Conservation (phyloP, 2,888 invertebrate species). For the Julus scandinavius region DNA sequence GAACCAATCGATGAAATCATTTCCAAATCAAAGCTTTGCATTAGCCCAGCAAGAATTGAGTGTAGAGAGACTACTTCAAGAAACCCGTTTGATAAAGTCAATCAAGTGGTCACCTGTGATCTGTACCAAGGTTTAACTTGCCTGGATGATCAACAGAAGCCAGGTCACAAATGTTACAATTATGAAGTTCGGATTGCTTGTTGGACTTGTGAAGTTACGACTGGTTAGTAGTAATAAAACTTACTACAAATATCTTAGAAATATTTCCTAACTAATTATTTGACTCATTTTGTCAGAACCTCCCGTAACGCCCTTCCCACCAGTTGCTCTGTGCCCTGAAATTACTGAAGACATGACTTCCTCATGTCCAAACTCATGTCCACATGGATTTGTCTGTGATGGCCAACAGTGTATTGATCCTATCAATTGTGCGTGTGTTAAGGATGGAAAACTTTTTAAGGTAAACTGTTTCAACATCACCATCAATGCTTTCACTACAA, state of each 20-base stretch:
- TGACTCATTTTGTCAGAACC: conserved; percentile 37
- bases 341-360: conserved; percentile 62
- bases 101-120: conserved; percentile 57
- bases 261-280: not conserved
- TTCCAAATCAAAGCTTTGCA: conserved; percentile 58
- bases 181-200: conserved; percentile 64
- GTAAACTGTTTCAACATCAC: not conserved
- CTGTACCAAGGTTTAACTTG: conserved; percentile 56
- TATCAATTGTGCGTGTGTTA: conserved; percentile 79
- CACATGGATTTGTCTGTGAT: conserved; percentile 75
- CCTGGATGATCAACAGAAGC: conserved; percentile 49
- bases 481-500: not conserved
- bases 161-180: conserved; percentile 61
- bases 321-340: conserved; percentile 63
- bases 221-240: not conserved
- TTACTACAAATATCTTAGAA: not conserved
- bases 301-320: conserved; percentile 58
- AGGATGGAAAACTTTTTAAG: conserved; percentile 61
- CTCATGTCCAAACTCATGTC: conserved; percentile 67
- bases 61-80: conserved; percentile 56
- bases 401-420: conserved; percentile 78
- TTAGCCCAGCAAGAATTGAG: conserved; percentile 60
- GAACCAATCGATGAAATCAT: conserved; percentile 63
- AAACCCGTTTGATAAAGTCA: conserved; percentile 28
- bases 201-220: conserved; percentile 59